phyloP scores from a whole-genome alignment of 2,797 vertebrate genomes.

The Lagocephalus sceleratus region DNA sequence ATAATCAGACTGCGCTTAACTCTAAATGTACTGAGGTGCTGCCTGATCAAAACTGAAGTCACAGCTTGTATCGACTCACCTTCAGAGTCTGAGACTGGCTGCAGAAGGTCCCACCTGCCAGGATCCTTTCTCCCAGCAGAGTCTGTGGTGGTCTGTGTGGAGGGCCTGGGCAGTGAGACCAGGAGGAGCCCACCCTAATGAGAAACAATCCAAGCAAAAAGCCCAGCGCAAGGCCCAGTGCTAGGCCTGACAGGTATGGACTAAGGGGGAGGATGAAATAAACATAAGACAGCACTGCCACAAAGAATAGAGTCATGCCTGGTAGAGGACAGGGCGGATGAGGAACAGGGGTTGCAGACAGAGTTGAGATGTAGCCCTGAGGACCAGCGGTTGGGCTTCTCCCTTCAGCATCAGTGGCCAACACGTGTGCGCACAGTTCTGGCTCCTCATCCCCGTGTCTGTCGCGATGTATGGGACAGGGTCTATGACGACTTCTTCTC shows the following conservation, averaged over 20 bases:
- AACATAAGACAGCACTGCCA: constrained; percentile 79
- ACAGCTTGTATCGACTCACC: constrained; percentile 63
- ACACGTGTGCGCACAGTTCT: constrained; percentile 75
- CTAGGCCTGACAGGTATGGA: constrained; percentile 82
- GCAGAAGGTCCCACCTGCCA: constrained; percentile 17
- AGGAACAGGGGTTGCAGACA: constrained; percentile 3
- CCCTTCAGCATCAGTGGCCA: constrained; percentile 35
- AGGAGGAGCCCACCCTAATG: constrained; percentile 68
- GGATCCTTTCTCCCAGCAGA: constrained; percentile 30
- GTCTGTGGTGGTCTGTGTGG: constrained; percentile 15
- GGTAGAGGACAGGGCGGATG: constrained; percentile 64
- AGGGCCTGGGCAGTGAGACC: not conserved
- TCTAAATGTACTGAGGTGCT: not conserved
- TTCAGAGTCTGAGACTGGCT: constrained; percentile 59
- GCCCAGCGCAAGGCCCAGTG: constrained; percentile 80
- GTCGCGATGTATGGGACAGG: constrained; percentile 52
- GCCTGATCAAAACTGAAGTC: not conserved
- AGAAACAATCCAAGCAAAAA: constrained; percentile 82
- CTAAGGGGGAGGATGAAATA: constrained; percentile 85
- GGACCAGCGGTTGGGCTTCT: constrained; percentile 2
- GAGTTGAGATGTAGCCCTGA: constrained; percentile 5
- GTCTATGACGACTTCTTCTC: constrained; percentile 25
- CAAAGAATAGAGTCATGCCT: constrained; percentile 67
- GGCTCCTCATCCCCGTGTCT: constrained; percentile 57
- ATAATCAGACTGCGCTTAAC: too few species aligned